Conservation (phyloP, 2,797 vertebrate genomes). For the Helicolenus hilgendorfi region DNA sequence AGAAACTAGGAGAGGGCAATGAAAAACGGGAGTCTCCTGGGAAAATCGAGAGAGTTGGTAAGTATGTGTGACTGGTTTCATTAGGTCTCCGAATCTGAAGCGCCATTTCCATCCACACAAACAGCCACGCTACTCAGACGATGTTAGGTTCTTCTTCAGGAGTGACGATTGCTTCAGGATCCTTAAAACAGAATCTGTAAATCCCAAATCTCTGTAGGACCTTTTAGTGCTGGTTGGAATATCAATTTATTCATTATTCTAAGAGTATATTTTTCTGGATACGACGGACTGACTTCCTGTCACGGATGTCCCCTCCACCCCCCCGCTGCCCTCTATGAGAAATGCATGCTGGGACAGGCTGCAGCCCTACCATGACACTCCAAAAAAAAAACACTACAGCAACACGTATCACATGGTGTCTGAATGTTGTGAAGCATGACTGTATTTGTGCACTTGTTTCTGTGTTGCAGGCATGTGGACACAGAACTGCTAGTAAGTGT, state of each 20-base stretch:
- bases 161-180: not conserved
- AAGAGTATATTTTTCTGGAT: too few species aligned
- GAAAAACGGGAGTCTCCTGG: too few species aligned
- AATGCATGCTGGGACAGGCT: not conserved
- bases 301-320: not conserved
- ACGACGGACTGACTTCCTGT: not conserved
- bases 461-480: conserved; percentile 9
- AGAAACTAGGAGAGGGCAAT: too few species aligned
- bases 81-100: not conserved
- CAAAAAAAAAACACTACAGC: not conserved
- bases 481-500: not conserved
- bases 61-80: not conserved
- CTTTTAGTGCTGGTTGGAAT: not conserved
- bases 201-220: not conserved
- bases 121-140: not conserved
- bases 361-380: not conserved
- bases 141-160: not conserved
- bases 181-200: not conserved
- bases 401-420: not conserved
- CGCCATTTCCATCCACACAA: not conserved
- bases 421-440: not conserved
- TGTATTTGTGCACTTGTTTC: conserved; percentile 15
- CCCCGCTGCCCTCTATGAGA: not conserved
- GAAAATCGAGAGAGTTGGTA: too few species aligned
- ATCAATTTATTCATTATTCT: too few species aligned